Conservation (phyloP, 2,888 invertebrate species). For the Lumbricus terrestris region DNA sequence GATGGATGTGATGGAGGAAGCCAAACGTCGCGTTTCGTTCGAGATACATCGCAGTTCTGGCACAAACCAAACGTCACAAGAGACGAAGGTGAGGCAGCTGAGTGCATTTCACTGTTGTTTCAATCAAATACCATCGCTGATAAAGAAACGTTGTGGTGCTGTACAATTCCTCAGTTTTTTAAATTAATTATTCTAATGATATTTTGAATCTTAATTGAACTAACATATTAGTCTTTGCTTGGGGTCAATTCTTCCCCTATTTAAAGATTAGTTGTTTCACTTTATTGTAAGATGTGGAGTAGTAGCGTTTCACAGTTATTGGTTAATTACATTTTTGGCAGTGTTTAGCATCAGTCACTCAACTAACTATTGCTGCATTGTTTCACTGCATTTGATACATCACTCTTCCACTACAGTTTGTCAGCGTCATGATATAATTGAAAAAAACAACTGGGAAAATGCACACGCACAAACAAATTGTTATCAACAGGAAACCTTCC, state of each 20-base stretch:
- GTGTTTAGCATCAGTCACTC: not conserved
- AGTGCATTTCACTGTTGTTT: not conserved
- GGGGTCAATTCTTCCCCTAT: not conserved
- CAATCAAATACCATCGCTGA: no score
- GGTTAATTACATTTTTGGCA: not conserved
- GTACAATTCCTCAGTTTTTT: not conserved
- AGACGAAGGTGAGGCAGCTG: not conserved
- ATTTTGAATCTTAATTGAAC: not conserved
- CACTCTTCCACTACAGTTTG: not conserved
- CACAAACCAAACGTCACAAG: constrained; percentile 88
- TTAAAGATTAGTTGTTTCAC: not conserved
- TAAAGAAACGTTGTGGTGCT: not conserved
- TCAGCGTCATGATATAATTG: not conserved
- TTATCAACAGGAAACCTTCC: no score
- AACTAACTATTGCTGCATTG: not conserved
- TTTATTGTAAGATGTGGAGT: not conserved
- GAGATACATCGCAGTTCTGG: constrained; percentile 93
- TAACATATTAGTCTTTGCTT: not conserved
- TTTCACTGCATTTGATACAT: not conserved
- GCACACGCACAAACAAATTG: no score
- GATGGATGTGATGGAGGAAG: not conserved
- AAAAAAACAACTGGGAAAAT: not conserved
- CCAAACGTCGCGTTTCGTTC: constrained; percentile 66
- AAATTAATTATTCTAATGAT: not conserved
- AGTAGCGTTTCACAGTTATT: not conserved